A percentile compares a stretch with the other conserved stretches of the same genome.
These are phyloP conservation scores for Pogonocichla stellata DNA, from an alignment of 2,113 vertebrate species.

Conservation along the genomic window DNA sequence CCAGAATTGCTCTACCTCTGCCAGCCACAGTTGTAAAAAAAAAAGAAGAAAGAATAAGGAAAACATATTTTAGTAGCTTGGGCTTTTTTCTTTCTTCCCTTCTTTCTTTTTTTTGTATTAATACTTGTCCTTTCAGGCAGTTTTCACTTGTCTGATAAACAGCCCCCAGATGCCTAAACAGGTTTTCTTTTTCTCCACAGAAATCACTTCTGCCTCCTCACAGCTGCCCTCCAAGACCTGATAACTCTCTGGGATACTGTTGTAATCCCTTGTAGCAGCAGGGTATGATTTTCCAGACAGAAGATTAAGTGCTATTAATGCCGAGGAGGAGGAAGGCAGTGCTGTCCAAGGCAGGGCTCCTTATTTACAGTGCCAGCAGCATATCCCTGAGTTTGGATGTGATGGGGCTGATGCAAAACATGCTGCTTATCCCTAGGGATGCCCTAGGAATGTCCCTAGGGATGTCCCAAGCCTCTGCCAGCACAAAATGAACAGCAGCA, in stretches of 20 bases:
- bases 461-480: accelerated
- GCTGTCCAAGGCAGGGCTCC: not conserved
- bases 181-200: not conserved
- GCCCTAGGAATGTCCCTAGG: not conserved
- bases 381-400: not conserved
- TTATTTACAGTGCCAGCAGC: not conserved
- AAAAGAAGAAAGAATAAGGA: not conserved
- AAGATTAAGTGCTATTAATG: slow-evolving; percentile 12
- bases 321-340: not conserved
- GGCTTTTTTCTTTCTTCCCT: not conserved
- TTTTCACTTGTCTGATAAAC: not conserved
- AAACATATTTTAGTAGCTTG: not conserved
- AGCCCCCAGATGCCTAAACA: not conserved
- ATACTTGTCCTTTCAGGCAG: not conserved
- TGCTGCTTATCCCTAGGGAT: not conserved
- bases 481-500: not conserved
- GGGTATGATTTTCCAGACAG: slow-evolving; percentile 8
- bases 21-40: not conserved
- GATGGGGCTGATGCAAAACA: not conserved
- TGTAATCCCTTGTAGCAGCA: not conserved
- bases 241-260: not conserved
- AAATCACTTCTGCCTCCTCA: not conserved
- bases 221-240: not conserved
- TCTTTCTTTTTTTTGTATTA: not conserved
- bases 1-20: not conserved